Conservation (phyloP, 2,888 invertebrate genomes). For the Nemoura dubitans region DNA sequence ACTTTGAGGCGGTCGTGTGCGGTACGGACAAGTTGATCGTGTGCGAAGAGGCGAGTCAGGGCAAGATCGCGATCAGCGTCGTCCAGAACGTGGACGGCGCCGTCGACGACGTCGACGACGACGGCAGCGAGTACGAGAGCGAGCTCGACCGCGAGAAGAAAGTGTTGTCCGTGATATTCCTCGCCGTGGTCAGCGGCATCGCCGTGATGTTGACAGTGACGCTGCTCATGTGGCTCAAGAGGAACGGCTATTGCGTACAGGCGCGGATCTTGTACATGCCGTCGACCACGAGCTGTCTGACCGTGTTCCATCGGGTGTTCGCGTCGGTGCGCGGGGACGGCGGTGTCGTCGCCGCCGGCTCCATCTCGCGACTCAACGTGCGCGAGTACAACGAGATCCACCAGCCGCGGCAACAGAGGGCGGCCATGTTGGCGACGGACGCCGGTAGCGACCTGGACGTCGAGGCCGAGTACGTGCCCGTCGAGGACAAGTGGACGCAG, state of each 20-base stretch:
- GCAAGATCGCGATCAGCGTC: conserved; percentile 28
- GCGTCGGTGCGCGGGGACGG: conserved; percentile 39
- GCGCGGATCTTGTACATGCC: conserved; percentile 56
- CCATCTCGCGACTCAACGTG: conserved; percentile 68
- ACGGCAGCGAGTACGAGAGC: conserved; percentile 20
- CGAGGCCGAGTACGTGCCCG: conserved; percentile 56
- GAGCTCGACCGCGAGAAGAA: conserved; percentile 53
- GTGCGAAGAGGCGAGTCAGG: conserved; percentile 64
- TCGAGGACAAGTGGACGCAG: conserved; percentile 72
- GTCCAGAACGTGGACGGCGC: neutral
- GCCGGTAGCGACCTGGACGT: conserved; percentile 54
- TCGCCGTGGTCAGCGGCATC: conserved; percentile 64
- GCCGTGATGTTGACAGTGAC: conserved; percentile 66
- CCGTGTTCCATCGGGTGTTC: conserved; percentile 43
- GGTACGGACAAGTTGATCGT: conserved; percentile 63
- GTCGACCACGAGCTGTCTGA: conserved; percentile 43
- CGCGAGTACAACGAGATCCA: conserved; percentile 70
- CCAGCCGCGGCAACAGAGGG: conserved; percentile 49
- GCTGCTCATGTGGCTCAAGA: conserved; percentile 67
- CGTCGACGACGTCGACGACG: neutral
- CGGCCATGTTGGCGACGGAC: conserved; percentile 45
- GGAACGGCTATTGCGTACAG: conserved; percentile 66
- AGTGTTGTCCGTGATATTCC: conserved; percentile 63
- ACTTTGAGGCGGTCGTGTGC: conserved; percentile 71
- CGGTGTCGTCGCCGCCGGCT: conserved; percentile 63